phyloP scores from a whole-genome alignment of 2,797 vertebrate genomes.

The Hippocampus kuda region DNA sequence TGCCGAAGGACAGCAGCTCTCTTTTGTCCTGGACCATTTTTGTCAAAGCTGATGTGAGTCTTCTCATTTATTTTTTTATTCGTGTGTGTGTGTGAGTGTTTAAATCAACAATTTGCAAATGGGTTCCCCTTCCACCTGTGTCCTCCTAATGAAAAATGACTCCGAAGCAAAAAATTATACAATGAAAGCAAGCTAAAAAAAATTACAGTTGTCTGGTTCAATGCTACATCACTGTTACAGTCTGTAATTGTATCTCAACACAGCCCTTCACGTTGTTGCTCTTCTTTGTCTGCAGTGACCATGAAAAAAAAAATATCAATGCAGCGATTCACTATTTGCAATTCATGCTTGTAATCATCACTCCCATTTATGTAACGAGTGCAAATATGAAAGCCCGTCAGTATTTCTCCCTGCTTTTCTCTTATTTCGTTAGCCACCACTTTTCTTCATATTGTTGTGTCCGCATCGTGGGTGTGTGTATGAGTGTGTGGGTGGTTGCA shows the following conservation, averaged over 20 bases:
- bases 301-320: background rate
- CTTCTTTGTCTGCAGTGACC: constrained; percentile 2
- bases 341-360: constrained; percentile 1
- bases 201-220: background rate
- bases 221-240: background rate
- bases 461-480: constrained; percentile 15
- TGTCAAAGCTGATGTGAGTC: too few species aligned
- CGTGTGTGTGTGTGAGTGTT: too few species aligned
- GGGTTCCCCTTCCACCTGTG: background rate
- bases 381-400: constrained; percentile 4
- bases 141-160: background rate
- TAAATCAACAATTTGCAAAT: too few species aligned
- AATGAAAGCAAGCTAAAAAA: background rate
- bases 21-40: background rate
- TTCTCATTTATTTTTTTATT: too few species aligned
- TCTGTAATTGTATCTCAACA: background rate
- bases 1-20: background rate
- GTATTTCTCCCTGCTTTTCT: background rate
- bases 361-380: constrained; percentile 5
- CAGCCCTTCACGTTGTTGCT: constrained; percentile 6
- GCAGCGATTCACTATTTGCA: background rate
- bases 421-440: background rate
- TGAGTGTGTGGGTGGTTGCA: constrained; percentile 21
- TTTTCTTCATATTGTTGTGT: constrained; percentile 10
- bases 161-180: background rate